Conservation (phyloP, 1,140 invertebrate genomes). For the Aphidius gifuensis region DNA sequence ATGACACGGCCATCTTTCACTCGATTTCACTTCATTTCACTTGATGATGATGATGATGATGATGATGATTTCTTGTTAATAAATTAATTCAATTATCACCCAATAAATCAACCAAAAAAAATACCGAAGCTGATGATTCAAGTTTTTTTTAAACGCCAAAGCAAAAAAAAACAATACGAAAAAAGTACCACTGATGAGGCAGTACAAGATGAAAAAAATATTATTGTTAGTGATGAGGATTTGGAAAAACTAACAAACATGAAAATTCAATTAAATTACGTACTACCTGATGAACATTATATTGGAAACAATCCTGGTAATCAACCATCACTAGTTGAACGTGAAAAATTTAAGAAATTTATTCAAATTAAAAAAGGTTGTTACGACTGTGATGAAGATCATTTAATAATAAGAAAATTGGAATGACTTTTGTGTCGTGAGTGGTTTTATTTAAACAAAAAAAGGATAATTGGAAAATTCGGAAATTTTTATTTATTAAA, state of each 20-base stretch:
- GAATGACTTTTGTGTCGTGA: constrained; percentile 42
- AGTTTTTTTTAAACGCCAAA: too few species aligned
- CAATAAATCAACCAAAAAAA: too few species aligned
- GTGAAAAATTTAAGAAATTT: constrained; percentile 29
- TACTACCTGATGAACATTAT: constrained; percentile 35
- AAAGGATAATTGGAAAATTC: neutral
- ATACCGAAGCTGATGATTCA: too few species aligned
- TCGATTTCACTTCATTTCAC: too few species aligned
- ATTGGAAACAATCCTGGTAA: constrained; percentile 36
- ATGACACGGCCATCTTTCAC: too few species aligned
- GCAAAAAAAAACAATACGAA: too few species aligned
- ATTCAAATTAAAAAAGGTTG: constrained; percentile 28
- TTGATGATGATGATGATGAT: too few species aligned
- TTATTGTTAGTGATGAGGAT: neutral
- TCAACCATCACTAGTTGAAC: constrained; percentile 23
- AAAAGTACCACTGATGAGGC: too few species aligned
- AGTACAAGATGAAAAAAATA: too few species aligned
- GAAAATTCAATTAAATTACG: constrained; percentile 25
- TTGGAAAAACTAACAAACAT: constrained; percentile 25
- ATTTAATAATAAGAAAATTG: constrained; percentile 37
- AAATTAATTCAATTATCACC: too few species aligned
- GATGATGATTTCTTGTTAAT: too few species aligned
- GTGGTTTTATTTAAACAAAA: constrained; percentile 1
- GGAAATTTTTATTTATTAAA: constrained; percentile 8
- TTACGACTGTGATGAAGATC: constrained; percentile 32